phyloP scores from a whole-genome alignment of 2,888 invertebrate genomes.

The Hermodice carunculata region DNA sequence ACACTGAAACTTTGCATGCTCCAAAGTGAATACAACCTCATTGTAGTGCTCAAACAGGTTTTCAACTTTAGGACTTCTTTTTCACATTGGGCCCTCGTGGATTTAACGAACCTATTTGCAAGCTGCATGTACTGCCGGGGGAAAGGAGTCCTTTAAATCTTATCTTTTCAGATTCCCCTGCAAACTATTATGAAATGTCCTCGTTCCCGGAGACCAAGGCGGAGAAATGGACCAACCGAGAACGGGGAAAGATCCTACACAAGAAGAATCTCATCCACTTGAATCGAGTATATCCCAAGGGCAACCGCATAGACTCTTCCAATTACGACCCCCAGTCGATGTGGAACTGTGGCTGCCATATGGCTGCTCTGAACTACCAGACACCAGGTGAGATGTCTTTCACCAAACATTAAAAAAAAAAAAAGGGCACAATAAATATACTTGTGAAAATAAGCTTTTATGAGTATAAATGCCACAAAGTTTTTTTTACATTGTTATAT shows the following conservation, averaged over 20 bases:
- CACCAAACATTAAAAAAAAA: too few species aligned
- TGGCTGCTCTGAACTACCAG: conserved; percentile 98
- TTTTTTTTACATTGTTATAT: too few species aligned
- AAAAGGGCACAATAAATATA: too few species aligned
- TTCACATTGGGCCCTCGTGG: conserved; percentile 3
- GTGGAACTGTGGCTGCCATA: conserved; percentile 97
- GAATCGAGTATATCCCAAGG: conserved; percentile 90
- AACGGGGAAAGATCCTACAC: conserved; percentile 33
- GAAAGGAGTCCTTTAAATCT: too few species aligned
- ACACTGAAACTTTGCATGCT: too few species aligned
- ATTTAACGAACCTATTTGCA: too few species aligned
- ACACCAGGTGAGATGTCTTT: conserved; percentile 81
- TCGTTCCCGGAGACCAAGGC: conserved; percentile 97
- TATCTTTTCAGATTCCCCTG: conserved; percentile 8
- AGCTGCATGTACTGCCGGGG: too few species aligned
- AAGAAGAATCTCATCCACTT: conserved; percentile 76
- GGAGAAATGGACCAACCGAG: conserved; percentile 84
- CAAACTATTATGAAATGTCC: conserved; percentile 87
- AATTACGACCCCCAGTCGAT: conserved; percentile 95
- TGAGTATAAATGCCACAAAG: too few species aligned
- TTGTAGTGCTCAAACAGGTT: background rate
- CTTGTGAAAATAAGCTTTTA: too few species aligned
- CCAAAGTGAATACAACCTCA: too few species aligned
- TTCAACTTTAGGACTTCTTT: background rate
- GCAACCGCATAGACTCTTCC: conserved; percentile 94